Evolutionary conservation across 2,797 vertebrate species (phyloP).

Genomic region (Decapterus maruadsi): DNA sequence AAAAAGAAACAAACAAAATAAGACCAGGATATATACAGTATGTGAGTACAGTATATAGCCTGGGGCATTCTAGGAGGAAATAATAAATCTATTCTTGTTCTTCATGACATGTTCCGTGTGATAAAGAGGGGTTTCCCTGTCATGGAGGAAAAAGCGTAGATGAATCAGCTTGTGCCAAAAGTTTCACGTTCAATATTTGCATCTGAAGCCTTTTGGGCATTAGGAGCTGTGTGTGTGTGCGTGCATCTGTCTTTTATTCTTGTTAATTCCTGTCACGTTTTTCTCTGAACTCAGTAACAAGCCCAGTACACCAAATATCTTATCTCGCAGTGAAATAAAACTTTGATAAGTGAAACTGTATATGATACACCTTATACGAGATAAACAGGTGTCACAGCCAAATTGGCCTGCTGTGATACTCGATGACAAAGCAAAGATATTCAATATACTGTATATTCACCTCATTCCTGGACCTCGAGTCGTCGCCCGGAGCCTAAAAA

Average conservation of each 20-base stretch:
- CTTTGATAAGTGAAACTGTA: background rate
- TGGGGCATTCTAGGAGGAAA: background rate
- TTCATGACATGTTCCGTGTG: background rate
- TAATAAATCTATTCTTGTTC: background rate
- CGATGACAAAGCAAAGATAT: background rate
- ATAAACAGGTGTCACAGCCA: too few relatives aligned
- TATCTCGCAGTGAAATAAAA: background rate
- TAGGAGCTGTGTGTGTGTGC: background rate
- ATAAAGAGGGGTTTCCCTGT: background rate
- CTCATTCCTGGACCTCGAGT: conserved; percentile 54
- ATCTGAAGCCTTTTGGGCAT: too few relatives aligned
- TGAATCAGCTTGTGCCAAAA: background rate
- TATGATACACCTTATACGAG: too few relatives aligned
- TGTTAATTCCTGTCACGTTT: background rate
- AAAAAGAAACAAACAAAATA: background rate
- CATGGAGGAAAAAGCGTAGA: background rate
- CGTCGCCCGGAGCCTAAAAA: conserved; percentile 75
- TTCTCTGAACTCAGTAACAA: background rate
- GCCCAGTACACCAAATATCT: background rate
- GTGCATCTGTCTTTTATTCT: background rate
- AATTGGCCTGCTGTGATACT: too few relatives aligned
- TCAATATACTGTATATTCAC: conserved; percentile 53
- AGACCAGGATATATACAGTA: background rate
- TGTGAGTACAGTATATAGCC: too few relatives aligned
- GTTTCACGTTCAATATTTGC: background rate